Percentiles rank a stretch among this genome's conserved stretches.
These are phyloP conservation scores for Galeopterus variegatus DNA, from an alignment of 2,113 vertebrate species.

Conservation along the genomic window DNA sequence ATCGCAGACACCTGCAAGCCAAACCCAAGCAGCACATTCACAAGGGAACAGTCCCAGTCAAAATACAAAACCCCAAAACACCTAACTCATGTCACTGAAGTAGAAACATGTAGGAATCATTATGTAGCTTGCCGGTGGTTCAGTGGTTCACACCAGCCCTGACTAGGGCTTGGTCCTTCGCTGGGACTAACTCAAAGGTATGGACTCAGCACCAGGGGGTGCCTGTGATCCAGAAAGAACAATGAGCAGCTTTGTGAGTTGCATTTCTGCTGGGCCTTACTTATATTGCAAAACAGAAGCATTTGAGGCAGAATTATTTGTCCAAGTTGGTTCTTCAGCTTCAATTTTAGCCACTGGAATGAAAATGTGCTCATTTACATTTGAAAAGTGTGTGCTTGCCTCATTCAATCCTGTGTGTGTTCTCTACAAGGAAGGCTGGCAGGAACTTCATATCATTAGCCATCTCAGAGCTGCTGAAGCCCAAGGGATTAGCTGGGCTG, in stretches of 20 bases:
- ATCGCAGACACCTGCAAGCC: neutral
- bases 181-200: neutral
- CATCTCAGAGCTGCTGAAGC: neutral
- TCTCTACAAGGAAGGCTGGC: neutral
- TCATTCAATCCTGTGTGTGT: neutral
- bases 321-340: neutral
- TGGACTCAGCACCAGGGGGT: neutral
- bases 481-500: neutral
- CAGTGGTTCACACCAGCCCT: neutral
- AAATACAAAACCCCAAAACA: neutral
- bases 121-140: neutral
- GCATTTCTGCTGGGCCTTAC: neutral
- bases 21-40: conserved; percentile 34
- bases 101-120: neutral
- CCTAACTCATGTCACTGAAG: neutral
- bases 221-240: neutral
- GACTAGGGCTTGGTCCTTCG: neutral
- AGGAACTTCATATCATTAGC: neutral
- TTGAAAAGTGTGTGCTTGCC: neutral
- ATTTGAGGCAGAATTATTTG: neutral
- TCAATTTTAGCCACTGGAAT: neutral
- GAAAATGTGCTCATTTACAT: neutral
- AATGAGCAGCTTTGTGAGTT: neutral
- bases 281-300: neutral
- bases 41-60: conserved; percentile 24